These are phyloP conservation scores for Platalea minor DNA, from an alignment of 2,797 vertebrate genomes.

Conservation along the genomic window DNA sequence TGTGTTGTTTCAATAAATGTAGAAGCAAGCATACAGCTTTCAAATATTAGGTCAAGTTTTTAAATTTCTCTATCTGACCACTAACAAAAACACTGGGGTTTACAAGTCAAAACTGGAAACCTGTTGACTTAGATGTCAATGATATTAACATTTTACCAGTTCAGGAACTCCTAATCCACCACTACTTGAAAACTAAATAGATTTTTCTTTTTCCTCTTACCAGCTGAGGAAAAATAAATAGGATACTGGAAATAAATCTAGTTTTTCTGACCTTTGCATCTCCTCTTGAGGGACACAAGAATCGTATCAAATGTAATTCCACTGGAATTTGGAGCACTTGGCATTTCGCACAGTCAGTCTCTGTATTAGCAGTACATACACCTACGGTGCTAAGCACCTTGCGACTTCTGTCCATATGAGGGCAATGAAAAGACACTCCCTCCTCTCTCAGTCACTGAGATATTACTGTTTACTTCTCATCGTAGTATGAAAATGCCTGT, in stretches of 20 bases:
- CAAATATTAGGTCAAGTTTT: not conserved
- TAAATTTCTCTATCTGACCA: not conserved
- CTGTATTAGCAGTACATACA: not conserved
- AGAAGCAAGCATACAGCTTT: not conserved
- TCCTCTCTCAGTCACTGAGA: not conserved
- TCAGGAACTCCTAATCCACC: not conserved
- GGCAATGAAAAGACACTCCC: not conserved
- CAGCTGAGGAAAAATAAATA: not conserved
- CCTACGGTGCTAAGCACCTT: not conserved
- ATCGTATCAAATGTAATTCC: not conserved
- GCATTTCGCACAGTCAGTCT: not conserved
- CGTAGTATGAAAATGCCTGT: rapidly evolving
- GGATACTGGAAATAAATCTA: not conserved
- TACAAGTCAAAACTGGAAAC: not conserved
- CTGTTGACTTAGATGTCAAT: not conserved
- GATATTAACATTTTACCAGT: not conserved
- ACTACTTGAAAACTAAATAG: not conserved
- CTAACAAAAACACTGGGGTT: not conserved
- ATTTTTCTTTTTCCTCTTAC: not conserved
- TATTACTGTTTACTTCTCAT: not conserved
- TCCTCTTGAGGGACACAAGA: not conserved
- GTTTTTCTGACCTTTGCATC: not conserved
- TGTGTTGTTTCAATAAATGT: not conserved
- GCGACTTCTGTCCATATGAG: not conserved
- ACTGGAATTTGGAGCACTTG: not conserved